Percentiles rank a stretch among this genome's conserved stretches.
phyloP scores from a whole-genome alignment of 2,888 invertebrate genomes.

The Halictus quadricinctus region DNA sequence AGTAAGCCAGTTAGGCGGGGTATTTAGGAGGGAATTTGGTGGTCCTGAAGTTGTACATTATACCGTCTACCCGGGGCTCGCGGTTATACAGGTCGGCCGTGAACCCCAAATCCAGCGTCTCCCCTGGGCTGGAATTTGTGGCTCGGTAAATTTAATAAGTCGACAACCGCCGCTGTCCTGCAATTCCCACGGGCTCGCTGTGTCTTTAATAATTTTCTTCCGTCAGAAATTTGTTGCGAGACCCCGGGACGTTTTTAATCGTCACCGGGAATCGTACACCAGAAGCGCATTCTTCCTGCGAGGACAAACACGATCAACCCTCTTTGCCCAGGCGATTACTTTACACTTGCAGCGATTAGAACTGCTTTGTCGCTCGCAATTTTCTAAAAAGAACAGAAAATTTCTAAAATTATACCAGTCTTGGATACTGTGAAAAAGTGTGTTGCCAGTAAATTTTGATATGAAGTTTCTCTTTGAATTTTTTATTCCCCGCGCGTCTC shows the following conservation, averaged over 20 bases:
- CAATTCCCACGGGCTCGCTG: slow-evolving; percentile 48
- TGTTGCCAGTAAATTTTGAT: background rate
- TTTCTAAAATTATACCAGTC: background rate
- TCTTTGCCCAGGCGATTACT: background rate
- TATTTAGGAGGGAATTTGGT: slow-evolving; percentile 80
- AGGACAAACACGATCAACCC: background rate
- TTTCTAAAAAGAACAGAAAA: too few species aligned
- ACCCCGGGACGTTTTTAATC: background rate
- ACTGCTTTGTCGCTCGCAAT: too few species aligned
- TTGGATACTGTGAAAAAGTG: background rate
- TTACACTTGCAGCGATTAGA: too few species aligned
- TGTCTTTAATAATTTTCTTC: slow-evolving; percentile 37
- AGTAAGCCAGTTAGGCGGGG: slow-evolving; percentile 80
- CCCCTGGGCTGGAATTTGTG: slow-evolving; percentile 77
- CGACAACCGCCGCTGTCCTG: slow-evolving; percentile 68
- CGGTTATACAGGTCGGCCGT: slow-evolving; percentile 65
- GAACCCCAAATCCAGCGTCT: slow-evolving; percentile 67
- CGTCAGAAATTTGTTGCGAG: slow-evolving; percentile 16
- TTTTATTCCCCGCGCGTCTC: slow-evolving; percentile 17
- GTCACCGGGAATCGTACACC: background rate
- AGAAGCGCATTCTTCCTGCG: background rate
- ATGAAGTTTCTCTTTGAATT: background rate
- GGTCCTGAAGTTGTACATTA: slow-evolving; percentile 80
- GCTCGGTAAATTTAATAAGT: slow-evolving; percentile 81
- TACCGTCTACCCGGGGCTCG: slow-evolving; percentile 71